Conservation (phyloP, 2,888 invertebrate species). For the Caenorhabditis panamensis region DNA sequence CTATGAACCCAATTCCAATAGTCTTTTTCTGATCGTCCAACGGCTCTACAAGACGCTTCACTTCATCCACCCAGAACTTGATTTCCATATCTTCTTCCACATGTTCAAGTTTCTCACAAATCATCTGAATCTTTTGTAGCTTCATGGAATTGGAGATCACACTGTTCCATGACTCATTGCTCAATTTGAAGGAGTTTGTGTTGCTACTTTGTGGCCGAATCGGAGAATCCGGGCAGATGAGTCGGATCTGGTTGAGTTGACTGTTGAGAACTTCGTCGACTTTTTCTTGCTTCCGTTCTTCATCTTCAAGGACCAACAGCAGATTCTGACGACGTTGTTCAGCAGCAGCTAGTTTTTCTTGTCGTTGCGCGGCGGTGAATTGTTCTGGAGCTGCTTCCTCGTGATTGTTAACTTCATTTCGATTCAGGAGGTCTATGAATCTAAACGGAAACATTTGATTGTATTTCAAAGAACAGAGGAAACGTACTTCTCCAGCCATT, state of each 20-base stretch:
- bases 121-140: conserved; percentile 26
- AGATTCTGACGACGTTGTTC: conserved; percentile 4
- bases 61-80: conserved; percentile 19
- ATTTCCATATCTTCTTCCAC: not conserved
- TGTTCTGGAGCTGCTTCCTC: conserved; percentile 3
- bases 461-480: not conserved
- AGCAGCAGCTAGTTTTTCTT: not conserved
- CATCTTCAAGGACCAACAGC: too few species aligned
- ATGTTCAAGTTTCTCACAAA: conserved; percentile 14
- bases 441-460: not conserved
- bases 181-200: conserved; percentile 9
- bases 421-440: conserved; percentile 7
- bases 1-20: conserved; percentile 12
- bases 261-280: not conserved
- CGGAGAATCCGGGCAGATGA: not conserved
- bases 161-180: not conserved
- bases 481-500: conserved; percentile 29
- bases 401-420: conserved; percentile 16
- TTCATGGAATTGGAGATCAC: not conserved
- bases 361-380: not conserved
- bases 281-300: conserved; percentile 2
- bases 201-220: not conserved
- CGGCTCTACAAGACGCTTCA: conserved; percentile 1
- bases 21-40: not conserved
- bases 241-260: not conserved